phyloP scores from a whole-genome alignment of 2,113 vertebrate genomes.

The Rhegmatorhina hoffmannsi region DNA sequence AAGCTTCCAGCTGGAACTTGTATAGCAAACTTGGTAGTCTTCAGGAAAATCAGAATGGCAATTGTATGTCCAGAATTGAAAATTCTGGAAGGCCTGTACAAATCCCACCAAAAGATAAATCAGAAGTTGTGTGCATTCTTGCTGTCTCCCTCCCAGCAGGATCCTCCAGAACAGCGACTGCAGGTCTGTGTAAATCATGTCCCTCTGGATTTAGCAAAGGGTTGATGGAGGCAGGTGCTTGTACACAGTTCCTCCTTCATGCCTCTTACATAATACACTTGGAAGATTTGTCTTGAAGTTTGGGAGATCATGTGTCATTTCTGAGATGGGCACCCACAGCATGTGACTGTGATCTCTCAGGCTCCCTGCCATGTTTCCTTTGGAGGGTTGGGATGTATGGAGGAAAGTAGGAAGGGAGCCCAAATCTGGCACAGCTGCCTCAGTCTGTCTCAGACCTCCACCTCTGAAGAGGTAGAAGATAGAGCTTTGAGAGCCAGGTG shows the following conservation, averaged over 20 bases:
- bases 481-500: background rate
- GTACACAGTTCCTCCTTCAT: background rate
- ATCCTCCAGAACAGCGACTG: background rate
- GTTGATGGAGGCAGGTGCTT: background rate
- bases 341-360: background rate
- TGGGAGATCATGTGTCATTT: background rate
- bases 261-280: background rate
- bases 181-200: accelerated
- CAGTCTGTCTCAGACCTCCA: background rate
- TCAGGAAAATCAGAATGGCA: background rate
- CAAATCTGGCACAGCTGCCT: background rate
- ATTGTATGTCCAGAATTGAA: background rate
- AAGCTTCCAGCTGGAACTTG: background rate
- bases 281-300: background rate
- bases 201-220: background rate
- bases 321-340: background rate
- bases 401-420: background rate
- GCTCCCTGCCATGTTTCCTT: background rate
- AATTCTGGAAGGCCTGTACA: background rate
- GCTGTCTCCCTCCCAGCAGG: background rate
- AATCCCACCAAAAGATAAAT: background rate
- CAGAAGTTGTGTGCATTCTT: background rate
- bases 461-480: background rate
- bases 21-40: background rate
- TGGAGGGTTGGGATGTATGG: background rate